Evolutionary conservation across 2,113 vertebrate species (phyloP).

Genomic region (Lagopus leucura): DNA sequence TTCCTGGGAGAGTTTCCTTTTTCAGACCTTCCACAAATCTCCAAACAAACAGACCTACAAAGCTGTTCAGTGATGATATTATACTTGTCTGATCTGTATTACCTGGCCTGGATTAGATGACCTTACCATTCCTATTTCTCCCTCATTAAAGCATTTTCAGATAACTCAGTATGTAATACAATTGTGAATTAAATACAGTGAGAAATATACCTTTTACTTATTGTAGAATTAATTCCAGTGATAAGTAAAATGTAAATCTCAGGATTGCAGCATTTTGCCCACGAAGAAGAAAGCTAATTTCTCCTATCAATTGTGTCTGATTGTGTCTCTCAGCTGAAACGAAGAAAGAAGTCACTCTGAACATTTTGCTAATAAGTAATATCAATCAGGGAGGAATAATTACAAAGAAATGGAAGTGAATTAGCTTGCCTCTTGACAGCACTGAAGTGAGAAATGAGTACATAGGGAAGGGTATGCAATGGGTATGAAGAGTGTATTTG

Average conservation of each 20-base stretch:
- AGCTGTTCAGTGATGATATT: background rate
- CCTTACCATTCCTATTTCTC: background rate
- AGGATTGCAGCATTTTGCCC: conserved; percentile 45
- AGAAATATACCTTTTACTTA: conserved; percentile 1
- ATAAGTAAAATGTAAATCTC: conserved; percentile 29
- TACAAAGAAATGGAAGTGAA: conserved; percentile 59
- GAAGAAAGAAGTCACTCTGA: conserved; percentile 56
- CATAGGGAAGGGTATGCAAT: background rate
- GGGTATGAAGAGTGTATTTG: conserved; percentile 50
- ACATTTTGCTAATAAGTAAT: conserved; percentile 62
- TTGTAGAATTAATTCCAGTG: conserved; percentile 1
- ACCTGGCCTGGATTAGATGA: background rate
- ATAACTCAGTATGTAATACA: background rate
- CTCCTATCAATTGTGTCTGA: conserved; percentile 48
- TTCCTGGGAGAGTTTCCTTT: background rate
- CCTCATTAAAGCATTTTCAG: background rate
- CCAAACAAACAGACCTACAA: background rate
- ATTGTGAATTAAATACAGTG: background rate
- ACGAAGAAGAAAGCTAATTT: conserved; percentile 60
- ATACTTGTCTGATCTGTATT: background rate
- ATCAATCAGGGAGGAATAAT: conserved; percentile 70
- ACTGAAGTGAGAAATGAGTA: conserved; percentile 71
- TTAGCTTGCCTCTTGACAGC: conserved; percentile 57
- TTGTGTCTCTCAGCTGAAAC: conserved; percentile 60
- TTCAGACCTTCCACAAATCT: background rate